Evolutionary conservation across 2,113 vertebrate genomes (phyloP).

Genomic region (Zosterops lateralis): DNA sequence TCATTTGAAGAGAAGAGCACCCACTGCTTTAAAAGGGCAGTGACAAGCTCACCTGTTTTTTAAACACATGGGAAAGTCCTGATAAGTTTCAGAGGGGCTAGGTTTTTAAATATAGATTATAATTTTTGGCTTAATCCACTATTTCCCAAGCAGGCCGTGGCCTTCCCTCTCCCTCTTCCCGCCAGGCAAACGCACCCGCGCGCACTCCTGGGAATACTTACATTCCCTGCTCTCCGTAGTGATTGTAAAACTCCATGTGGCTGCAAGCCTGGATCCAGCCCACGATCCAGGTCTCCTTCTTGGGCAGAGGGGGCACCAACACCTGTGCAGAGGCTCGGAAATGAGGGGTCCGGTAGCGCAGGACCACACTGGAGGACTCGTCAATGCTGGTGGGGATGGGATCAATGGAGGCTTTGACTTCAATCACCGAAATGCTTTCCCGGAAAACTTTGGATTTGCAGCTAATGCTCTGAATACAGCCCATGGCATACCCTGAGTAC

Average conservation of each 20-base stretch:
- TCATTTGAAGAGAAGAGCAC: neutral
- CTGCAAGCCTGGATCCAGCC: constrained; percentile 99
- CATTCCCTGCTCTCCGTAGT: constrained; percentile 93
- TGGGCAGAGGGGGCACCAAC: constrained; percentile 87
- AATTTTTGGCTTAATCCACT: neutral
- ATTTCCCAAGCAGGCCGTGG: neutral
- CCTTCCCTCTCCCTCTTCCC: neutral
- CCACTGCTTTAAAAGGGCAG: neutral
- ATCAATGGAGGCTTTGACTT: constrained; percentile 94
- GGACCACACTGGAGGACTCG: constrained; percentile 93
- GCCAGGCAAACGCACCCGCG: neutral
- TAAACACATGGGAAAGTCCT: neutral
- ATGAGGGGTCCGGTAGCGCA: constrained; percentile 95
- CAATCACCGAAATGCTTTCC: constrained; percentile 89
- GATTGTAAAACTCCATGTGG: constrained; percentile 98
- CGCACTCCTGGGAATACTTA: constrained; percentile 75
- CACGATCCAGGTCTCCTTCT: constrained; percentile 93
- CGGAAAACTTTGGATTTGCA: constrained; percentile 96
- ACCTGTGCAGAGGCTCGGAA: constrained; percentile 93
- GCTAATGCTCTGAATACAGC: constrained; percentile 96
- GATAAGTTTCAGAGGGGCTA: neutral
- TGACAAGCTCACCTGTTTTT: neutral
- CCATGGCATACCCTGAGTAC: constrained; percentile 86
- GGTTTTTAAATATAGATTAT: neutral
- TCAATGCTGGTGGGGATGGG: constrained; percentile 94